Evolutionary conservation across 2,113 vertebrate species (phyloP).

Genomic region (Pedionomus torquatus): DNA sequence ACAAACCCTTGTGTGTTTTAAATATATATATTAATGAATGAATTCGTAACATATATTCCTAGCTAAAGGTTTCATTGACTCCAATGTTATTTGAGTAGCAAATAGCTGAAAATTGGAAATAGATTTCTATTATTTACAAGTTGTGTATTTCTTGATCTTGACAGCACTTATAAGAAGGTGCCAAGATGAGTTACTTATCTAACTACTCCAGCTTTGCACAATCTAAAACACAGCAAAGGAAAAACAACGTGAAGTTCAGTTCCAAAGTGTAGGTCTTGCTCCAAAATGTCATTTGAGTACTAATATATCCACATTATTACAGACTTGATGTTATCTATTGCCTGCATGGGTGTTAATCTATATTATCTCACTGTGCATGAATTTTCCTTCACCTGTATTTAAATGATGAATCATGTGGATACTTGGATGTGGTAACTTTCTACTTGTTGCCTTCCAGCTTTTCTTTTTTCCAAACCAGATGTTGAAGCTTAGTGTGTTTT

Average conservation of each 20-base stretch:
- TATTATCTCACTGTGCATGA: neutral
- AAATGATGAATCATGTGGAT: neutral
- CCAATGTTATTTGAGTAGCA: neutral
- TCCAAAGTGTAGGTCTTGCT: neutral
- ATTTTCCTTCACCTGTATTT: neutral
- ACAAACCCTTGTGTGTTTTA: neutral
- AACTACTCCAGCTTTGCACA: neutral
- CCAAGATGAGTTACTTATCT: neutral
- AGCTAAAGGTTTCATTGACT: neutral
- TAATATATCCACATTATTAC: neutral
- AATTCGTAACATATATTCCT: neutral
- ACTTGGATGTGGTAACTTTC: neutral
- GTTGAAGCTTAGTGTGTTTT: constrained; percentile 1
- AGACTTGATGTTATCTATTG: neutral
- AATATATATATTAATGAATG: neutral
- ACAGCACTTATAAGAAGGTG: neutral
- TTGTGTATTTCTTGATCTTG: neutral
- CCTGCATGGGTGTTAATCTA: neutral
- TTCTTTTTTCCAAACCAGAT: neutral
- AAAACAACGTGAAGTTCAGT: neutral
- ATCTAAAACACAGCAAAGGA: neutral
- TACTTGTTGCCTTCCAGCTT: neutral
- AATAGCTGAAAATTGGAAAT: neutral
- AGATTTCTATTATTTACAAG: neutral
- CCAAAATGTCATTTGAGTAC: neutral